Conservation (phyloP, 2,113 vertebrate species). For the Mobula hypostoma region DNA sequence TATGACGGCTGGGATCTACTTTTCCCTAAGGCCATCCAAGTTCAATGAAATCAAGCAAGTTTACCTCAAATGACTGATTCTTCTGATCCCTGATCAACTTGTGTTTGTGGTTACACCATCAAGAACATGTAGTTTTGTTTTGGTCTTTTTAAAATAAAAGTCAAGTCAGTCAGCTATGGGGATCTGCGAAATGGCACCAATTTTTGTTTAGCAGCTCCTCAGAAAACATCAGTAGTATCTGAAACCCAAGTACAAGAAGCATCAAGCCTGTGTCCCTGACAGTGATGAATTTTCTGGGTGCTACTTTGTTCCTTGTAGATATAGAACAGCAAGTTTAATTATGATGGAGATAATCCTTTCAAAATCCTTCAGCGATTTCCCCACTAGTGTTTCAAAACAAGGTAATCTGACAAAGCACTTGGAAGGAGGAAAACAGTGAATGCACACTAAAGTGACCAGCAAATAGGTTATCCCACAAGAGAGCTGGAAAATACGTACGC, state of each 20-base stretch:
- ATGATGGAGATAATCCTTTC: neutral
- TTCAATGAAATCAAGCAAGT: neutral
- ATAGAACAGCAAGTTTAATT: neutral
- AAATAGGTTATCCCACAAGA: neutral
- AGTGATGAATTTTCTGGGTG: neutral
- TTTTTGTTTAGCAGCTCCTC: neutral
- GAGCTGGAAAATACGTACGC: neutral
- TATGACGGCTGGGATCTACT: neutral
- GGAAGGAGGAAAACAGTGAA: neutral
- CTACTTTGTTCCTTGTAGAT: neutral
- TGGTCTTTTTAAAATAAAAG: too few relatives aligned
- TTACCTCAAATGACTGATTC: neutral
- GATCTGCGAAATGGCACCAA: neutral
- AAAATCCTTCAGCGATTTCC: neutral
- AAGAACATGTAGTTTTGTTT: neutral
- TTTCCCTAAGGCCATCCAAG: neutral
- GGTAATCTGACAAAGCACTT: neutral
- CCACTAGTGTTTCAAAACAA: neutral
- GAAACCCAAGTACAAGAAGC: neutral
- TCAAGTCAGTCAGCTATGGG: too few relatives aligned
- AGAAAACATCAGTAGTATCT: neutral
- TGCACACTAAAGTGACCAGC: neutral
- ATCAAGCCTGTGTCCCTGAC: neutral
- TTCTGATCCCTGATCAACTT: neutral
- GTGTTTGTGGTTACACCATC: neutral